phyloP scores from a whole-genome alignment of 2,113 vertebrate species.

The Strix aluco region DNA sequence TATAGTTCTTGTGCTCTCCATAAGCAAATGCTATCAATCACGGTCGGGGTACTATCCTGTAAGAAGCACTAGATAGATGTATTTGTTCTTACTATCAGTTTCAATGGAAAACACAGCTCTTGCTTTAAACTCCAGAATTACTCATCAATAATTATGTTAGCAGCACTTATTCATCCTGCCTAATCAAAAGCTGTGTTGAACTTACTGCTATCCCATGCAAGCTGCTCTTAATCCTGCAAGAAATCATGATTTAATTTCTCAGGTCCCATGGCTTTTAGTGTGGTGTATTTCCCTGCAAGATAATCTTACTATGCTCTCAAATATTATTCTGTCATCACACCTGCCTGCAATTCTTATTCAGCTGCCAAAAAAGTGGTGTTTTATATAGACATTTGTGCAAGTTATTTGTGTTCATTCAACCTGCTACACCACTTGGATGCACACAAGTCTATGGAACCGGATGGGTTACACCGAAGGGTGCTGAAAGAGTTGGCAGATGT shows the following conservation, averaged over 20 bases:
- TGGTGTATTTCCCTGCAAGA: not conserved
- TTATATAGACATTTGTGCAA: not conserved
- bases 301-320: not conserved
- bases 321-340: not conserved
- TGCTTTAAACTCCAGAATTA: not conserved
- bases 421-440: too few species aligned
- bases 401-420: not conserved
- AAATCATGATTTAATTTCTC: not conserved
- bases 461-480: too few species aligned
- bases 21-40: not conserved
- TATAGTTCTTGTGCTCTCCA: not conserved
- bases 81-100: not conserved
- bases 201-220: not conserved
- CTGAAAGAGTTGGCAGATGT: too few species aligned
- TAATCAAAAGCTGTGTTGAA: not conserved
- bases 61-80: not conserved
- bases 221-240: not conserved
- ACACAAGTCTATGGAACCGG: too few species aligned
- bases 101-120: not conserved
- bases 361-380: not conserved
- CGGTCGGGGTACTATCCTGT: rapidly evolving
- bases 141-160: not conserved
- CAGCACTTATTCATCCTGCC: not conserved
- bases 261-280: not conserved
- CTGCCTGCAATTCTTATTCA: not conserved